A percentile compares a stretch with the other conserved stretches of the same genome.
Conservation (phyloP, 1,140 invertebrate genomes). For the Bombus haemorrhoidalis region DNA sequence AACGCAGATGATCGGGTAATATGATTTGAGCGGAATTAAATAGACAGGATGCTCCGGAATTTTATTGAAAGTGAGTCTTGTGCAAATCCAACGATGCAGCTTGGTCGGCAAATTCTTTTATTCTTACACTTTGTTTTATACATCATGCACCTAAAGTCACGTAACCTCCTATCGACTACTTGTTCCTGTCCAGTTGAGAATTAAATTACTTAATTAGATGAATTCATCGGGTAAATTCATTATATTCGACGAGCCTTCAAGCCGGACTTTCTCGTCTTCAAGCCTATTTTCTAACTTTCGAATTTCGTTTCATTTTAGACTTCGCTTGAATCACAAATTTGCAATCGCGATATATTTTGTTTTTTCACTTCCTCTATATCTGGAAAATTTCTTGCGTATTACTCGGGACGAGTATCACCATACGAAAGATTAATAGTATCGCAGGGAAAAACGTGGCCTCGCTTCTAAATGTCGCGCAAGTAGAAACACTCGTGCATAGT, state of each 20-base stretch:
- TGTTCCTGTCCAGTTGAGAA: not conserved
- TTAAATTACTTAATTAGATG: no score
- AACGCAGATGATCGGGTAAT: not conserved
- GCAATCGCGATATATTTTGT: no score
- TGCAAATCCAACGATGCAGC: not conserved
- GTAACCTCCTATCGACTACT: no score
- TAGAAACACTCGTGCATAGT: slow-evolving; percentile 3
- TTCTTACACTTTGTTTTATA: no score
- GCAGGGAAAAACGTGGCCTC: not conserved
- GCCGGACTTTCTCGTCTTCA: no score
- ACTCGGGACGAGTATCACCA: no score
- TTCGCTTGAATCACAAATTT: no score
- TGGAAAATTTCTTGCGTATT: not conserved
- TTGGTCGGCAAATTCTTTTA: no score
- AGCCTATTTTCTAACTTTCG: no score
- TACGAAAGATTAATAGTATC: not conserved
- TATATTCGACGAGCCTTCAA: not conserved
- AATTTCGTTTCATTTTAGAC: not conserved
- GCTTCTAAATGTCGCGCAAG: not conserved
- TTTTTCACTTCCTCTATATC: not conserved
- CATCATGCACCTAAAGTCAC: no score
- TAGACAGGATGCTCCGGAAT: not conserved
- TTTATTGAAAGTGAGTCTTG: no score
- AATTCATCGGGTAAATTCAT: not conserved
- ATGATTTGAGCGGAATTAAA: not conserved